Conservation (phyloP, 2,888 invertebrate genomes). For the Cheilosia scutellata region DNA sequence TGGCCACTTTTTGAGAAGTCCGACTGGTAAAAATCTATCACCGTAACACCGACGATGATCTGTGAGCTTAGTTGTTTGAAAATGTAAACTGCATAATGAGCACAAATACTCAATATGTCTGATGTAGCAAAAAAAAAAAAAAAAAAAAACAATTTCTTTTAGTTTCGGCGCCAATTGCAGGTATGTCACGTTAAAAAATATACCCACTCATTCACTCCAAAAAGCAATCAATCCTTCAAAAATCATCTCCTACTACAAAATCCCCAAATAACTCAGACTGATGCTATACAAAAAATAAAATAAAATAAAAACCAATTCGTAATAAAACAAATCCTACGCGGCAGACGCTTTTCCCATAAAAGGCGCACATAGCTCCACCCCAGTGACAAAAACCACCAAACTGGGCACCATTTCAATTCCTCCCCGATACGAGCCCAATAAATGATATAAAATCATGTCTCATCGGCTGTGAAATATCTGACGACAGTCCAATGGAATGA, state of each 20-base stretch:
- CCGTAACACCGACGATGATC: too few relatives aligned
- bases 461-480: constrained; percentile 75
- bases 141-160: not conserved
- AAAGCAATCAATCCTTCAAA: constrained; percentile 63
- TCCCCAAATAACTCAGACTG: constrained; percentile 52
- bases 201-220: constrained; percentile 44
- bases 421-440: constrained; percentile 39
- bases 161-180: constrained; percentile 55
- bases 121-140: not conserved
- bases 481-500: constrained; percentile 66
- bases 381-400: constrained; percentile 54
- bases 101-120: too few relatives aligned
- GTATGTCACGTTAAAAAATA: constrained; percentile 17
- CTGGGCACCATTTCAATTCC: constrained; percentile 53
- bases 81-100: too few relatives aligned
- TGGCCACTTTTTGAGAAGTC: too few relatives aligned
- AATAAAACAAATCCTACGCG: constrained; percentile 52
- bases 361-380: constrained; percentile 71
- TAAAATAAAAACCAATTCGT: not conserved
- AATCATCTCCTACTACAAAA: constrained; percentile 58
- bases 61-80: too few relatives aligned
- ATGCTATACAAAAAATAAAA: not conserved
- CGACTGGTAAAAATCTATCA: too few relatives aligned
- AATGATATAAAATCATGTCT: constrained; percentile 51
- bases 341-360: constrained; percentile 67